These are phyloP conservation scores for Lepilemur septentrionalis DNA, from an alignment of 2,797 vertebrate species.

Conservation along the genomic window DNA sequence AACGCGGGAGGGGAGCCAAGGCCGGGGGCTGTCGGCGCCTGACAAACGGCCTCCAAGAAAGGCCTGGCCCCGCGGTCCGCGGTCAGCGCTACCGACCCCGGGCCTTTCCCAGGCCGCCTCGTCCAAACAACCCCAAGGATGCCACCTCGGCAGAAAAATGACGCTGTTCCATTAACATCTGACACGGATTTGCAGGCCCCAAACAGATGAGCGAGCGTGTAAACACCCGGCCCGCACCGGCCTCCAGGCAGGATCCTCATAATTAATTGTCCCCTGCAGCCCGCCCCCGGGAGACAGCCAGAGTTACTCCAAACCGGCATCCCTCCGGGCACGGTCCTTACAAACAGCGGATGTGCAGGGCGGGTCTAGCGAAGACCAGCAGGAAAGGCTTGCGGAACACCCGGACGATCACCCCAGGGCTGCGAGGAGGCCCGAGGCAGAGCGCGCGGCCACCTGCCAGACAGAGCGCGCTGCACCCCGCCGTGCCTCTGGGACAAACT, in stretches of 20 bases:
- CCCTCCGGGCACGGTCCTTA: conserved; percentile 79
- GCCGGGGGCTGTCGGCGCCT: neutral
- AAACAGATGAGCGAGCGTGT: conserved; percentile 81
- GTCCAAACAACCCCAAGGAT: conserved; percentile 81
- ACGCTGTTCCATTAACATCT: conserved; percentile 88
- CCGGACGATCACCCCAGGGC: too few species aligned
- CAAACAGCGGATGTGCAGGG: conserved; percentile 71
- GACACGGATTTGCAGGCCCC: conserved; percentile 85
- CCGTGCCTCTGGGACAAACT: too few species aligned
- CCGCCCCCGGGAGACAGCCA: conserved; percentile 72
- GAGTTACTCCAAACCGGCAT: conserved; percentile 81
- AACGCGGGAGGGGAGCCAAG: neutral
- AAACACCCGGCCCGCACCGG: conserved; percentile 83
- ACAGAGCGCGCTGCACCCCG: too few species aligned
- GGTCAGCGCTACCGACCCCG: neutral
- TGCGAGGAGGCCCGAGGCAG: too few species aligned
- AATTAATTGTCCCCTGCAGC: conserved; percentile 83
- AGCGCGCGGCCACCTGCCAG: too few species aligned
- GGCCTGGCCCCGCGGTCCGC: neutral
- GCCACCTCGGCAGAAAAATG: conserved; percentile 85
- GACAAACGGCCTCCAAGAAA: conserved; percentile 60
- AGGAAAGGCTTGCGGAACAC: too few species aligned
- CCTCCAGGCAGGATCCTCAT: conserved; percentile 84
- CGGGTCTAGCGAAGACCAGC: neutral
- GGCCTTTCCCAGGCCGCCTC: conserved; percentile 53